Conservation (phyloP, 2,797 vertebrate genomes). For the Myripristis murdjan region DNA sequence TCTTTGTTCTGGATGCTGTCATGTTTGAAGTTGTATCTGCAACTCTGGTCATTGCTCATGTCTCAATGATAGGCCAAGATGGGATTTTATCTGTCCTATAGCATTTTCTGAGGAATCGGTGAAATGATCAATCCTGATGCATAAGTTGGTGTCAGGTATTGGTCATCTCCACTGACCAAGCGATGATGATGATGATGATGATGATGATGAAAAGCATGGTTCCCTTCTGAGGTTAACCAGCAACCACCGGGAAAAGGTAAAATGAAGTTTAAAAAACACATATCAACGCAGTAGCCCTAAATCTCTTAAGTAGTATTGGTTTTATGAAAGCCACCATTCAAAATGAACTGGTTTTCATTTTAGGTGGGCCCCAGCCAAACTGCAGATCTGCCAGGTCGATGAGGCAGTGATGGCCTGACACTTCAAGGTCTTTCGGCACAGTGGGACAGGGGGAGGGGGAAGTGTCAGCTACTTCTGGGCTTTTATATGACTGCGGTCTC, state of each 20-base stretch:
- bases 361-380: slow-evolving; percentile 28
- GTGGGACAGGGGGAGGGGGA: slow-evolving; percentile 26
- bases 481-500: slow-evolving; percentile 45
- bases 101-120: not conserved
- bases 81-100: too few relatives aligned
- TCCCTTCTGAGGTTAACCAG: slow-evolving; percentile 4
- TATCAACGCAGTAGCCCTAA: slow-evolving; percentile 7
- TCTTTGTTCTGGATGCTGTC: not conserved
- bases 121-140: not conserved
- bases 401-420: slow-evolving; percentile 52
- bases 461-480: slow-evolving; percentile 58
- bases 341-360: slow-evolving; percentile 50
- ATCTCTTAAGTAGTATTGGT: slow-evolving; percentile 6
- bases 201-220: slow-evolving; percentile 5
- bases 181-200: too few relatives aligned
- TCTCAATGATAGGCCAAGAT: too few relatives aligned
- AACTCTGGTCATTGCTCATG: not conserved
- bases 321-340: slow-evolving; percentile 53
- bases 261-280: slow-evolving; percentile 3
- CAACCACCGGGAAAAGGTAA: not conserved
- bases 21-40: not conserved
- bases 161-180: not conserved
- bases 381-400: slow-evolving; percentile 45
- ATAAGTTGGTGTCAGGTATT: not conserved
- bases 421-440: slow-evolving; percentile 54